Base-by-base conservation (phyloP, 2,797 vertebrate species). In the Phataginus tricuspis region DNA sequence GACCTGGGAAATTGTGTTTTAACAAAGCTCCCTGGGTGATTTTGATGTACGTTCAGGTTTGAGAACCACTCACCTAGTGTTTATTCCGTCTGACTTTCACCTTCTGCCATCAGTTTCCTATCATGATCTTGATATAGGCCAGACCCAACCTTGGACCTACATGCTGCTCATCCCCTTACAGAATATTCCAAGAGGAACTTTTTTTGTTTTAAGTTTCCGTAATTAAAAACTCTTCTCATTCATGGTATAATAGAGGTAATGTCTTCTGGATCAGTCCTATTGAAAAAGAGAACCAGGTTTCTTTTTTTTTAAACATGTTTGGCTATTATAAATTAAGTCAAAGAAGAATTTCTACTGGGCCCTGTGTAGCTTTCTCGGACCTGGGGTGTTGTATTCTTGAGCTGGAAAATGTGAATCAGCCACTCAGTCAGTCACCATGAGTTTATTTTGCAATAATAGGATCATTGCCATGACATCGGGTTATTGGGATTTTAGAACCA, bases 191-290 rank as follows among this genome's bases (percentile, higher is more conserved):
- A 34, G 31, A 88, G 34, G 39, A 71, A 64, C 53, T 25, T 55
- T 59, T 85, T 71, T 83, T 55, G 64, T 79, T 93, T 49, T 45
- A 79, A 5, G 3, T 90, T 80, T 53, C 49, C 53, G 13, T 78
- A 59, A 75, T 86, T 92, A 45, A 90, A 95, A 72, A 83, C 23
- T 78, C 2, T 91, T 93, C 31, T 69, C 31, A 78, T 42, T 63
- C 42, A n/a, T 83, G 63, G 59, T 74, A 39, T 95, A 85, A 84
- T 82, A 88, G 86, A 88, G 53, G 68, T 86, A 86, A 29, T 13
- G 5, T 87, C 42, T 95, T 95, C 19, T 91, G n/a, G 53, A 57
- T 86, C 86, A 91, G 42, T 94, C 4, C 51, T 71, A 1, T 66
- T 37, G 51, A 91, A 95, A 91, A 85, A 25, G 29, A 39, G 37